Percentiles rank a stretch among this genome's conserved stretches.
phyloP scores from a whole-genome alignment of 2,888 invertebrate species.

The Aleiodes leptofemur region DNA sequence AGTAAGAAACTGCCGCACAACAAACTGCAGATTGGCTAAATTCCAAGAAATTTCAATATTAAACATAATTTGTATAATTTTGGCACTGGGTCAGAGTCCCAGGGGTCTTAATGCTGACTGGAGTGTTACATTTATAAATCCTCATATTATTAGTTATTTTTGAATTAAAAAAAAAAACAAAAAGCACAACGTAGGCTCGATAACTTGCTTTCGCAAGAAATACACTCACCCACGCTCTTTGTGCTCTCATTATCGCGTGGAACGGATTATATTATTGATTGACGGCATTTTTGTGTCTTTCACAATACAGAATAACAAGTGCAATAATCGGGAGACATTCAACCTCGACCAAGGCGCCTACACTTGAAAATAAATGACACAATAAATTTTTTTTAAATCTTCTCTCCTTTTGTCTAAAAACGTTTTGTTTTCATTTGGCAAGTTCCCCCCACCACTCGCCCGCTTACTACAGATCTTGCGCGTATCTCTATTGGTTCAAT shows the following conservation, averaged over 20 bases:
- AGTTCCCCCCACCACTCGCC: not conserved
- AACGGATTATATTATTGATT: slow-evolving; percentile 21
- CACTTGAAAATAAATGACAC: slow-evolving; percentile 22
- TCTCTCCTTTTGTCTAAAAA: not conserved
- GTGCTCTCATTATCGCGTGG: slow-evolving; percentile 26
- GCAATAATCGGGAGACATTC: slow-evolving; percentile 14
- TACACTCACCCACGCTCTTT: slow-evolving; percentile 23
- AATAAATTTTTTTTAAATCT: slow-evolving; percentile 15
- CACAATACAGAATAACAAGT: slow-evolving; percentile 25
- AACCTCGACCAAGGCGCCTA: slow-evolving; percentile 36
- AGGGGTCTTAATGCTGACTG: slow-evolving; percentile 31
- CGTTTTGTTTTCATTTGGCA: slow-evolving; percentile 12
- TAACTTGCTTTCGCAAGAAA: slow-evolving; percentile 28
- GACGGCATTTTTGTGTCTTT: slow-evolving; percentile 23
- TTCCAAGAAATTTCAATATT: slow-evolving; percentile 16
- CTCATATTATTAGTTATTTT: slow-evolving; percentile 1
- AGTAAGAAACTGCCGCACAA: not conserved
- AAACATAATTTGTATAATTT: slow-evolving; percentile 11
- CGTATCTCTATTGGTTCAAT: not conserved
- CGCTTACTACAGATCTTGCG: slow-evolving; percentile 1
- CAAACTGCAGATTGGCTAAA: slow-evolving; percentile 8
- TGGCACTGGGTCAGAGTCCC: slow-evolving; percentile 26
- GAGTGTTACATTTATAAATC: slow-evolving; percentile 17
- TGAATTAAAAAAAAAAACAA: slow-evolving; percentile 7
- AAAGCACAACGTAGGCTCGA: slow-evolving; percentile 10